A percentile compares a stretch with the other conserved stretches of the same genome.
Conservation (phyloP, 1,140 invertebrate genomes). For the Ephestia elutella region DNA sequence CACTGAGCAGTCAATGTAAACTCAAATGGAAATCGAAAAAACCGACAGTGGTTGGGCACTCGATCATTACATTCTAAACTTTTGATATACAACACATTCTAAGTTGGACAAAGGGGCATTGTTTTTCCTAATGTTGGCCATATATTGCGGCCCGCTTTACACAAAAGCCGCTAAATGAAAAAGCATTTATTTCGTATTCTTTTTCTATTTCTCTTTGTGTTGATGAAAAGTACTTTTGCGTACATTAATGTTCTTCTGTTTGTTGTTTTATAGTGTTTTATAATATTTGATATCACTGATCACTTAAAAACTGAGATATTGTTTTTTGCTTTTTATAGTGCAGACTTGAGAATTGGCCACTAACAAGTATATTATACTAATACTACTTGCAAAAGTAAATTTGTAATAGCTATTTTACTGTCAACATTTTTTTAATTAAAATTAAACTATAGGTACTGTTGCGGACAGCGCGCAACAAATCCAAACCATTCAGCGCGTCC, state of each 20-base stretch:
- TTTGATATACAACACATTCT: constrained; percentile 34
- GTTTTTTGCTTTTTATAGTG: no score
- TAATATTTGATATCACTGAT: no score
- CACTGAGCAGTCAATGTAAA: background rate
- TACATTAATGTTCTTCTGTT: background rate
- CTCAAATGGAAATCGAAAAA: background rate
- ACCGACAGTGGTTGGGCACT: constrained; percentile 16
- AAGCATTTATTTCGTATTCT: constrained; percentile 53
- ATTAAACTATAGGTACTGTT: no score
- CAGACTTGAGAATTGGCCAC: no score
- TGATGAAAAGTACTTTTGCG: background rate
- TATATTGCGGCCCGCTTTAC: constrained; percentile 50
- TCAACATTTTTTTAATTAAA: no score
- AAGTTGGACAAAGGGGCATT: constrained; percentile 43
- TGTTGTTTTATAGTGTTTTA: background rate
- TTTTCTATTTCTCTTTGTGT: constrained; percentile 24
- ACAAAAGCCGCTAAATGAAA: constrained; percentile 53
- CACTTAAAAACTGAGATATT: no score
- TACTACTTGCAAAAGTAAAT: no score
- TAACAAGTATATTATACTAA: no score
- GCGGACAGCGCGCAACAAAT: no score
- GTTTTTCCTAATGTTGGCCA: constrained; percentile 54
- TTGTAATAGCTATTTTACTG: no score
- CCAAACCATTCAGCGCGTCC: no score
- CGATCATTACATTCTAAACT: constrained; percentile 37